Evolutionary conservation across 1,140 invertebrate genomes (phyloP).

Genomic region (Brachionus sp.): DNA sequence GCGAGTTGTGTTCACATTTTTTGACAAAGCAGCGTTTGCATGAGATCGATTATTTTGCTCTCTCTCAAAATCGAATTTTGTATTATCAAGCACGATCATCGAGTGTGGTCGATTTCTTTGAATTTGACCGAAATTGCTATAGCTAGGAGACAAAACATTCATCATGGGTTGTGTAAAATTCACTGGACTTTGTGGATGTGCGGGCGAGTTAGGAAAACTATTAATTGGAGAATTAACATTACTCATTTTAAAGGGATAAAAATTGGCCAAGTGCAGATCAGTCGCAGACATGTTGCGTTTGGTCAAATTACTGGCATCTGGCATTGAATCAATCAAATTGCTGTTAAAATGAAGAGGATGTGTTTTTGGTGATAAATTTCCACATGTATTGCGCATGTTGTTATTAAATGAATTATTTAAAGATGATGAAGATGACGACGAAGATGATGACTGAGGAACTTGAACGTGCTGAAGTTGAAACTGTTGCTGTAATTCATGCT

Average conservation of each 20-base stretch:
- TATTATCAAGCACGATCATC: background rate
- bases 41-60: background rate
- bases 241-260: background rate
- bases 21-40: background rate
- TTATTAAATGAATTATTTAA: slow-evolving; percentile 21
- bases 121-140: background rate
- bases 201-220: slow-evolving; percentile 8
- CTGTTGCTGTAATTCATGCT: slow-evolving; percentile 32
- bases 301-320: background rate
- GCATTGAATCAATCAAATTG: background rate
- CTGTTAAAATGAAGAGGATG: background rate
- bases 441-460: background rate
- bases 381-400: background rate
- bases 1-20: background rate
- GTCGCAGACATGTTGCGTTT: slow-evolving; percentile 8
- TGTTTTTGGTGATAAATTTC: slow-evolving; percentile 18
- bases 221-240: background rate
- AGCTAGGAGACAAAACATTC: background rate
- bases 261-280: background rate
- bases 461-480: slow-evolving; percentile 25
- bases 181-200: background rate
- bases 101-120: slow-evolving; percentile 34
- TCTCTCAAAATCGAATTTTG: background rate
- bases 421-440: slow-evolving; percentile 17
- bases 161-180: background rate